Evolutionary conservation across 2,888 invertebrate genomes (phyloP).

Genomic region (Synanthedon myopaeformis): DNA sequence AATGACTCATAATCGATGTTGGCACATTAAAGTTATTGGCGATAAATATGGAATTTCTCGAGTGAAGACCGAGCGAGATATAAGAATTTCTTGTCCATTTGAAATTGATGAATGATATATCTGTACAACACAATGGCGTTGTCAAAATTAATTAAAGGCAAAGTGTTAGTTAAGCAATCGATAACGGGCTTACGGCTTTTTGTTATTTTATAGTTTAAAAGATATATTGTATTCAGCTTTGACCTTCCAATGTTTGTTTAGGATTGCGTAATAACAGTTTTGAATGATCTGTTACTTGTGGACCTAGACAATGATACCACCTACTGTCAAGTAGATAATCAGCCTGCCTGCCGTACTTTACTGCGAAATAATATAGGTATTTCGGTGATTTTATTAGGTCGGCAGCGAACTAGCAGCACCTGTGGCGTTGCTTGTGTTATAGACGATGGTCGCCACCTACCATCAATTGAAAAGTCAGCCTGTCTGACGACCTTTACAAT

Average conservation of each 20-base stretch:
- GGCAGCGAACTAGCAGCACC: too few species aligned
- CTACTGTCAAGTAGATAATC: too few species aligned
- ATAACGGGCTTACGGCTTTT: constrained; percentile 37
- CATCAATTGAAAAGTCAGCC: too few species aligned
- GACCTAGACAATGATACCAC: too few species aligned
- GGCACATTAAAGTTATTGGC: constrained; percentile 24
- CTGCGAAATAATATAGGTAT: too few species aligned
- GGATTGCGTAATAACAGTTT: neutral
- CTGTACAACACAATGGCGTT: constrained; percentile 40
- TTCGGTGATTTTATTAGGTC: too few species aligned
- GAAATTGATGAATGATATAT: constrained; percentile 62
- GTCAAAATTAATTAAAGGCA: constrained; percentile 66
- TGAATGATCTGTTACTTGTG: neutral
- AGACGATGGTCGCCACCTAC: too few species aligned
- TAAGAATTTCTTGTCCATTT: constrained; percentile 40
- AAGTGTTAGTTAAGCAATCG: constrained; percentile 54
- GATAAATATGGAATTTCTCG: constrained; percentile 23
- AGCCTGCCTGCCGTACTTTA: too few species aligned
- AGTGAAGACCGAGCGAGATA: constrained; percentile 22
- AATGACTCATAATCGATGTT: constrained; percentile 27
- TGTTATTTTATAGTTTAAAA: constrained; percentile 16
- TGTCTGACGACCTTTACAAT: too few species aligned
- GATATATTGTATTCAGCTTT: neutral
- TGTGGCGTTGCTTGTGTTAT: too few species aligned
- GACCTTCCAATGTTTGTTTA: constrained; percentile 9